phyloP scores from a whole-genome alignment of 2,113 vertebrate species.

The Typhlomys cinereus region DNA sequence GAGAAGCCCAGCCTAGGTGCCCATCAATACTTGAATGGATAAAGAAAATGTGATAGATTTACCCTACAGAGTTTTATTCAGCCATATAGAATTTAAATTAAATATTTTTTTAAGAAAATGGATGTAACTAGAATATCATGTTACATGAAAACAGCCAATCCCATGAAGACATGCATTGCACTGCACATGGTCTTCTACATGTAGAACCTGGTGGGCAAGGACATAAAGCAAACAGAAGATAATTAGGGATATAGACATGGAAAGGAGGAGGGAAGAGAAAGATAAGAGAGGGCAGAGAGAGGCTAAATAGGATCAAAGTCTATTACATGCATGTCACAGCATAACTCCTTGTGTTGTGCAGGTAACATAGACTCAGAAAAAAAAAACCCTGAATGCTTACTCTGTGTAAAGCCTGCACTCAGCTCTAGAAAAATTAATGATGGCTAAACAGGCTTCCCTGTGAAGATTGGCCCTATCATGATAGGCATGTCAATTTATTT shows the following conservation, averaged over 20 bases:
- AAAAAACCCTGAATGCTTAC: not conserved
- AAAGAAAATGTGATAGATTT: not conserved
- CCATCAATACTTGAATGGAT: not conserved
- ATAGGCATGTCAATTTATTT: too few species aligned
- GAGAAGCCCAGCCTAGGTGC: too few species aligned
- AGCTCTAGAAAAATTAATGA: slow-evolving; percentile 8
- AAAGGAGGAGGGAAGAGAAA: not conserved
- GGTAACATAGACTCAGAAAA: not conserved
- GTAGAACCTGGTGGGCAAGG: not conserved
- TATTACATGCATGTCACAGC: not conserved
- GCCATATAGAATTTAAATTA: too few species aligned
- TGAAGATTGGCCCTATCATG: not conserved
- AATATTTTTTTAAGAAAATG: not conserved
- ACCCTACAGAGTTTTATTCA: not conserved
- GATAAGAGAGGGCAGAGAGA: not conserved
- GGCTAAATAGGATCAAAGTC: not conserved
- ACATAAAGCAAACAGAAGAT: not conserved
- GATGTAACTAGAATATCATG: too few species aligned
- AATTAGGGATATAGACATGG: not conserved
- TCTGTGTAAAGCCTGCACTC: not conserved
- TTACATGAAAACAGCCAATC: not conserved
- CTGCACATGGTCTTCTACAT: not conserved
- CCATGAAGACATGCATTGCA: not conserved
- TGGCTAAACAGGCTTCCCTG: not conserved
- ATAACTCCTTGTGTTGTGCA: not conserved